Percentiles rank a stretch among this genome's conserved stretches.
These are phyloP conservation scores for Protomyctophum bolini DNA, from an alignment of 2,113 vertebrate genomes.

Conservation along the genomic window DNA sequence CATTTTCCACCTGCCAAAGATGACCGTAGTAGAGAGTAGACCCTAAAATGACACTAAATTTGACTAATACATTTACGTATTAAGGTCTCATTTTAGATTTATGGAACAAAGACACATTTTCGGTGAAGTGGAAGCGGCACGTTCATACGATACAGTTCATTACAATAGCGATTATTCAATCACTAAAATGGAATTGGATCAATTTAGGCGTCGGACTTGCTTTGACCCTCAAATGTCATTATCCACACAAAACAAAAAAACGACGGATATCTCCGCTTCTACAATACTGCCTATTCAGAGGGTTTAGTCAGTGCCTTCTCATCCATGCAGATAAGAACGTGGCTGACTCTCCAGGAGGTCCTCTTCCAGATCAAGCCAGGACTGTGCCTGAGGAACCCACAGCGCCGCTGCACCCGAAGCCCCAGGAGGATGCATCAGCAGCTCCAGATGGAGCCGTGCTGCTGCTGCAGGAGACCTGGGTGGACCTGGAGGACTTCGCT, in stretches of 20 bases:
- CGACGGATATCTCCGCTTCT: too few species aligned
- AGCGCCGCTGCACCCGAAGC: slow-evolving; percentile 41
- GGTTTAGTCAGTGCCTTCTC: neutral
- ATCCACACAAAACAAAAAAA: too few species aligned
- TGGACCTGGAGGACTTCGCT: slow-evolving; percentile 87
- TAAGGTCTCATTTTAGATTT: too few species aligned
- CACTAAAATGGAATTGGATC: too few species aligned
- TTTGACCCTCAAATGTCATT: neutral
- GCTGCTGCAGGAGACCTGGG: slow-evolving; percentile 83
- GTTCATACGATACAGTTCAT: neutral
- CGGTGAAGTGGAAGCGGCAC: too few species aligned
- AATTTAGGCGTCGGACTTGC: too few species aligned
- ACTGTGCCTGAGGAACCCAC: slow-evolving; percentile 27
- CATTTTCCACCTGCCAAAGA: too few species aligned
- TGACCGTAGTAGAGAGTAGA: too few species aligned
- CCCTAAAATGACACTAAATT: too few species aligned
- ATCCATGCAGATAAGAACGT: neutral
- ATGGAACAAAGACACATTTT: too few species aligned
- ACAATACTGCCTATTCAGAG: too few species aligned
- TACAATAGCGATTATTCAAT: neutral
- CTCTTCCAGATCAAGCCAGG: slow-evolving; percentile 37
- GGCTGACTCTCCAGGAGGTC: neutral
- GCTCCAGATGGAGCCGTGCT: slow-evolving; percentile 39
- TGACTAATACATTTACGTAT: too few species aligned
- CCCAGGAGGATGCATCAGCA: slow-evolving; percentile 56